Base-by-base conservation (phyloP, 2,888 invertebrate genomes). In the Acanthosoma haemorrhoidale region DNA sequence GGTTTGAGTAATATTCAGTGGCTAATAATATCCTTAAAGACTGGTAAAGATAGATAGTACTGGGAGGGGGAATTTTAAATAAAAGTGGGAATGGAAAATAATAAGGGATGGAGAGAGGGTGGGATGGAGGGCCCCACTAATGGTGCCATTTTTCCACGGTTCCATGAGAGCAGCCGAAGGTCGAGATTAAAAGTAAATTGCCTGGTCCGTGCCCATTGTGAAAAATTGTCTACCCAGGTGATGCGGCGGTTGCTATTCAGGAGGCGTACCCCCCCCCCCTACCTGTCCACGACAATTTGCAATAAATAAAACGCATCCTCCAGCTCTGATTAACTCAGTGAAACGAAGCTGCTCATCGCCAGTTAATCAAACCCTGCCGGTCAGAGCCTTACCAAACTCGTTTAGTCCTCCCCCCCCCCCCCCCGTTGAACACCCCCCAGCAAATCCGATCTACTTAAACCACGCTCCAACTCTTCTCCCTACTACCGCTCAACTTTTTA, bases 161-260 rank as follows among this genome's bases (percentile, higher is more conserved):
- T n/a, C n/a, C n/a, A n/a, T n/a, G n/a, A n/a, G n/a, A n/a, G n/a
- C n/a, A n/a, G n/a, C n/a, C 38, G 13, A 11, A 61, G 34, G n/a
- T 15, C 32, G 15, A 41, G 64, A 64, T 64, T 64, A 64, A 41
- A 64, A 64, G 64, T 31, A 64, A 64, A 64, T 64, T 39, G 43
- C 38, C 41, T 41, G 51, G 11, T 18, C 18, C 5, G n/a, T 4
- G 58, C 8, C 58, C 29, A 31, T 39, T 39, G 25, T 43, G 39
- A 39, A 43, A 13, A 4, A 39, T 39, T n/a, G 64, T 25, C 58
- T 25, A 11, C 21, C 15, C 31, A 43, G 43, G 41, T 41, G 64
- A 4, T 6, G 29, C 11, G 2, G 39, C 64, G n/a, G 4, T 43
- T 38, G 39, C 25, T 64, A 39, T 9, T 39, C 41, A 15, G 16